Evolutionary conservation across 2,113 vertebrate genomes (phyloP).

Genomic region (Nothoprocta pentlandii): DNA sequence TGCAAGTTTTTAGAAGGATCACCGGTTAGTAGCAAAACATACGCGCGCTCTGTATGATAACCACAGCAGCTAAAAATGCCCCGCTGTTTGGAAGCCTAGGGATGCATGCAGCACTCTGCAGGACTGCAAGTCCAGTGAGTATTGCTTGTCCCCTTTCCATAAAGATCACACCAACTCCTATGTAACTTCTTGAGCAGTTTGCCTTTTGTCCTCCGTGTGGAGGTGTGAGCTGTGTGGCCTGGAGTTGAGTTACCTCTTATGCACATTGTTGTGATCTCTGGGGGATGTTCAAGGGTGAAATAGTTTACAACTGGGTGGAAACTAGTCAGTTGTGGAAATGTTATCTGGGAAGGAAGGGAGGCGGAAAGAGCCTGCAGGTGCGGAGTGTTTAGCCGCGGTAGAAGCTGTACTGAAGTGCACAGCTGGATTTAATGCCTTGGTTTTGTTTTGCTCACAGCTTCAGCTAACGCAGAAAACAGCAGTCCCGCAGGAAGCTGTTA

Average conservation of each 20-base stretch:
- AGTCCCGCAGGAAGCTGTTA: slow-evolving; percentile 91
- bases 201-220: not conserved
- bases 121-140: not conserved
- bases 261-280: not conserved
- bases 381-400: not conserved
- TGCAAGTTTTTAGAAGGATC: not conserved
- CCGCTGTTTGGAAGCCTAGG: not conserved
- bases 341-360: not conserved
- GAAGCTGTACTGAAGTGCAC: not conserved
- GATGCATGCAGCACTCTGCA: not conserved
- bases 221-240: not conserved
- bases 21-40: not conserved
- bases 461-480: slow-evolving; percentile 96
- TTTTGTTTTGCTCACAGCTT: slow-evolving; percentile 80
- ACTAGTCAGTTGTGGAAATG: not conserved
- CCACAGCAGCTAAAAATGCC: not conserved
- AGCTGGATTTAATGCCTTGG: not conserved
- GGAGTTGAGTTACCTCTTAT: not conserved
- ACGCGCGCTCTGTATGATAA: not conserved
- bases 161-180: not conserved
- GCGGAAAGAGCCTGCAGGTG: not conserved
- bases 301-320: not conserved
- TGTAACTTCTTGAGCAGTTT: not conserved
- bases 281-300: not conserved
- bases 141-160: not conserved